Base-by-base conservation (phyloP, 2,113 vertebrate species). In the Leuciscus idus region DNA sequence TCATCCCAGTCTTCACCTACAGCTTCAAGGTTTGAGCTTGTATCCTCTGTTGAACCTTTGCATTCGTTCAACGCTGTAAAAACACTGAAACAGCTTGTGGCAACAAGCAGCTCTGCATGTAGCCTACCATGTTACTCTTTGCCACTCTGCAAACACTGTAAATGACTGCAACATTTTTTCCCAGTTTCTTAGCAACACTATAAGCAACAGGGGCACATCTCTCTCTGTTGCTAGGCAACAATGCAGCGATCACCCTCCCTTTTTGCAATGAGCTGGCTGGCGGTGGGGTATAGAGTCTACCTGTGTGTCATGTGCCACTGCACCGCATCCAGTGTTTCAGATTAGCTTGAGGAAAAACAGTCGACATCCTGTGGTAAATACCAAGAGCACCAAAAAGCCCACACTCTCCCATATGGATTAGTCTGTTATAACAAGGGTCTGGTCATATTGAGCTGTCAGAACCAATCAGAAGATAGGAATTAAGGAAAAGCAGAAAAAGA, bases 221-320 rank as follows among this genome's bases (percentile, higher is more conserved):
- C 43, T 88, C 87, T 89, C 85, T 94, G 94, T 94, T 94, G 92
- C 94, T 92, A 90, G 89, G 94, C 92, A 94, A 94, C 94, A 90
- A 2, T 13, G 87, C 90, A 91, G 92, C 83, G 88, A 92, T 92
- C 87, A 88, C 83, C 50, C 90, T 91, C 33, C 77, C 73, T 84
- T 57, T 77, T 48, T 77, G 82, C 26, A 70, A 43, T 76, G 68
- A 86, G 77, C 82, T 83, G 79, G 81, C 74, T 86, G 86, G 86
- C 81, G 85, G 61, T 66, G 46, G 52, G 33, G n/a, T 64, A 64
- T 28, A 72, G 59, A 84, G 36, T 86, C 57, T 82, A 83, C 79
- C 82, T 76, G 88, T 70, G 85, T 72, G 50, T 50, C 57, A 59
- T 66, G 70, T n/a, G 59, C 83, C 36, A 5, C 55, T 64, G 74